phyloP scores from a whole-genome alignment of 2,888 invertebrate genomes.

The Metellina segmentata region DNA sequence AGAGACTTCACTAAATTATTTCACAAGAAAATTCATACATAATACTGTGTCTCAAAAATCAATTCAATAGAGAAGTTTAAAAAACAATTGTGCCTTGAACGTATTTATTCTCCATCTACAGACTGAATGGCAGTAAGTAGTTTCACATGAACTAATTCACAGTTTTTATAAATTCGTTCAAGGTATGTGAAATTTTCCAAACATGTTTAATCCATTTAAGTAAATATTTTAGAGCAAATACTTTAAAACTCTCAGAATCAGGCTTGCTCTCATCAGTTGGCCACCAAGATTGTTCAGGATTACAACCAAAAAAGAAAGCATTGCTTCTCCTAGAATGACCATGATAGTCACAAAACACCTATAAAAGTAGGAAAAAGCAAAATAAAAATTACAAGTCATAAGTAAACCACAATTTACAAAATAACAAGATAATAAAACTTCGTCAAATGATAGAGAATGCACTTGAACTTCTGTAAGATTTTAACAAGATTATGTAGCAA shows the following conservation, averaged over 20 bases:
- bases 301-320: slow-evolving; percentile 92
- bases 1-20: no score
- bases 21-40: no score
- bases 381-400: no score
- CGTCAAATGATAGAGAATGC: no score
- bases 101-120: not conserved
- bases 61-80: not conserved
- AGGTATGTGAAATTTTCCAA: not conserved
- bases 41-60: no score
- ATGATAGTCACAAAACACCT: slow-evolving; percentile 89
- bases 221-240: not conserved
- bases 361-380: slow-evolving; percentile 81
- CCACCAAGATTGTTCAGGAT: slow-evolving; percentile 80
- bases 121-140: not conserved
- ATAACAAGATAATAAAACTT: no score
- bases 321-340: slow-evolving; percentile 92
- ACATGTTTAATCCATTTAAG: not conserved
- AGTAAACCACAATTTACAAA: no score
- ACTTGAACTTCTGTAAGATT: no score
- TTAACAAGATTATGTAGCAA: no score
- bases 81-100: not conserved
- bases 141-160: no score
- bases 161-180: no score
- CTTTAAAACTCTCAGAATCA: slow-evolving; percentile 68
- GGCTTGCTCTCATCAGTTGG: slow-evolving; percentile 77